Evolutionary conservation across 2,113 vertebrate genomes (phyloP).

Genomic region (Ifrita kowaldi): DNA sequence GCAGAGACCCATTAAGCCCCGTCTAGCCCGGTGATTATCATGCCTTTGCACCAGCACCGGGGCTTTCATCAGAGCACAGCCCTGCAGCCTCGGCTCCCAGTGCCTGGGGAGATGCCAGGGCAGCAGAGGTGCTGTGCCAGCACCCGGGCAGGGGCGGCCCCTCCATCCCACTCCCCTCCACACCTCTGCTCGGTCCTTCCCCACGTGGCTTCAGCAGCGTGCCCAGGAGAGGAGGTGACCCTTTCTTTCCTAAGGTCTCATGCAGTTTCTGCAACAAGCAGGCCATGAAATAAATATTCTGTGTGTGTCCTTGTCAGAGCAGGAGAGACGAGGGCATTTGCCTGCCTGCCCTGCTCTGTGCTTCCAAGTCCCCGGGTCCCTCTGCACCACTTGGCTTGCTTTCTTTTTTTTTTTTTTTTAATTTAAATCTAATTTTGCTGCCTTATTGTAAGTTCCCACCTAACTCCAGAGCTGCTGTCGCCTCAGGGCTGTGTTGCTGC

Average conservation of each 20-base stretch:
- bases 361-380: neutral
- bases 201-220: neutral
- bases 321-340: neutral
- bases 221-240: neutral
- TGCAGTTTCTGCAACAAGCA: neutral
- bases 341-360: neutral
- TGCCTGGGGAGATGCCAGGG: neutral
- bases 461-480: neutral
- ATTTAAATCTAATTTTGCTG: constrained; percentile 40
- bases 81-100: neutral
- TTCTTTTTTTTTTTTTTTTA: neutral
- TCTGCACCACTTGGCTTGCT: neutral
- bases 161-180: neutral
- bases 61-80: neutral
- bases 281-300: neutral
- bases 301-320: neutral
- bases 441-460: neutral
- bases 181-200: neutral
- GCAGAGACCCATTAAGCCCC: constrained; percentile 25
- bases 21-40: neutral
- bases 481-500: constrained; percentile 19
- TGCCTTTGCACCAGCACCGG: neutral
- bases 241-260: neutral
- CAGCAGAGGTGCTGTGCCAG: neutral
- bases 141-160: neutral